Evolutionary conservation across 1,140 invertebrate species (phyloP), one percentile per base, ranked within the genome.

Genomic region (Solenopsis invicta): DNA sequence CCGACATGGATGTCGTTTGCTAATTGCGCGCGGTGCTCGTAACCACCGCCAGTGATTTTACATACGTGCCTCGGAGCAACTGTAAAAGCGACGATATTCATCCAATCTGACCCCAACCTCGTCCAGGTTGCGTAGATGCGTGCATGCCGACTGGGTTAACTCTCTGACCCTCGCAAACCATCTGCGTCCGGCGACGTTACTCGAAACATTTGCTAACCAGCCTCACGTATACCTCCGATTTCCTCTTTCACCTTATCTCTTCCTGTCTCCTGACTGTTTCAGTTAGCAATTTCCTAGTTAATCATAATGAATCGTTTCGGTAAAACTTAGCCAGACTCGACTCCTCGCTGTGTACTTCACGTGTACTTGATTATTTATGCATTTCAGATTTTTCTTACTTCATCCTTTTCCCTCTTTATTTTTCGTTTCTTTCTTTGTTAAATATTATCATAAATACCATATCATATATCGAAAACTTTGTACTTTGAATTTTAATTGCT

Each of bases 121-220:
- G 62, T 84, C 67, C 75, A 52, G 67, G 71, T 89, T 62, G 71
- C 84, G 69, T 78, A 80, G 75, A 89, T 85, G 89, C 89, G 85
- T 89, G 85, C 85, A 89, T 87, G 71, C 88, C 61, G 85, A 88
- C 86, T 74, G 67, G 59, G 88, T 89, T 90, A 91, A 92, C 91
- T 90, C 87, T 85, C 66, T 88, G 90, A 91, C 91, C 91, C 81
- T 84, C 37, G 66, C 85, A 81, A 88, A 90, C 86, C 85, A 87
- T 90, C 86, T 59, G 69, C 59, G 80, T 85, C 21, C 75, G 72
- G 86, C 78, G 85, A 85, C 85, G 86, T 69, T 81, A 66, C 81
- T 81, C 75, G 80, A 81, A 88, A 90, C 48, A 81, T 88, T 88
- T 56, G 74, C 88, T 84, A 84, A 88, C 78, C 85, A 77, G 61